Conservation (phyloP, 2,888 invertebrate species). For the Watsonalla binaria region DNA sequence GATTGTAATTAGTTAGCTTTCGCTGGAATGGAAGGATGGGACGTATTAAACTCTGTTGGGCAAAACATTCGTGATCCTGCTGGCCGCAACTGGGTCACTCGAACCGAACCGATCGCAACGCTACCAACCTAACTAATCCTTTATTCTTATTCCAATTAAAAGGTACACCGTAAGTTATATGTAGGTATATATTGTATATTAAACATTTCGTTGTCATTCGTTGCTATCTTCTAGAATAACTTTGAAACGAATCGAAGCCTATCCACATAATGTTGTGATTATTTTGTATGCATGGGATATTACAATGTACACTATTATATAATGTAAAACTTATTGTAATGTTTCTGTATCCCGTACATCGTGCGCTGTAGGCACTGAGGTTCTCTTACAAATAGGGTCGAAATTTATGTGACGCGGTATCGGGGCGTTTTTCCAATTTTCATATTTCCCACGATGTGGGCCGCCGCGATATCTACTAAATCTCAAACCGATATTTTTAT, state of each 20-base stretch:
- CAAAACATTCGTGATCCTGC: constrained; percentile 34
- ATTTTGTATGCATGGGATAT: too few species aligned
- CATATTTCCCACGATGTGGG: constrained; percentile 65
- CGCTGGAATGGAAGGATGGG: constrained; percentile 31
- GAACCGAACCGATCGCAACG: constrained; percentile 27
- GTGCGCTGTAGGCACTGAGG: constrained; percentile 40
- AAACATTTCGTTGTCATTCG: too few species aligned
- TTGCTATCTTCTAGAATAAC: too few species aligned
- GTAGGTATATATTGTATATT: too few species aligned
- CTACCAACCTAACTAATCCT: constrained; percentile 20
- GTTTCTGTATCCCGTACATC: constrained; percentile 12
- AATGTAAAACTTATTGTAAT: too few species aligned
- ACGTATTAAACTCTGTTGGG: constrained; percentile 51
- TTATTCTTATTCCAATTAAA: constrained; percentile 29
- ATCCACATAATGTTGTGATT: too few species aligned
- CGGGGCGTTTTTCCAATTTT: constrained; percentile 67
- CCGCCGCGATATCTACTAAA: constrained; percentile 51
- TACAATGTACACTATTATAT: too few species aligned
- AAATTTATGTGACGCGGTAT: constrained; percentile 62
- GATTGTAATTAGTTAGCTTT: constrained; percentile 50
- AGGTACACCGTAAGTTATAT: constrained; percentile 2
- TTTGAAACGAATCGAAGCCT: too few species aligned
- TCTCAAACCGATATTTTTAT: constrained; percentile 65
- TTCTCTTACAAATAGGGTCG: constrained; percentile 58
- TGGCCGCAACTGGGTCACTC: constrained; percentile 33